A percentile compares a stretch with the other conserved stretches of the same genome.
phyloP scores from a whole-genome alignment of 2,797 vertebrate species.

The Nyctalus aviator region DNA sequence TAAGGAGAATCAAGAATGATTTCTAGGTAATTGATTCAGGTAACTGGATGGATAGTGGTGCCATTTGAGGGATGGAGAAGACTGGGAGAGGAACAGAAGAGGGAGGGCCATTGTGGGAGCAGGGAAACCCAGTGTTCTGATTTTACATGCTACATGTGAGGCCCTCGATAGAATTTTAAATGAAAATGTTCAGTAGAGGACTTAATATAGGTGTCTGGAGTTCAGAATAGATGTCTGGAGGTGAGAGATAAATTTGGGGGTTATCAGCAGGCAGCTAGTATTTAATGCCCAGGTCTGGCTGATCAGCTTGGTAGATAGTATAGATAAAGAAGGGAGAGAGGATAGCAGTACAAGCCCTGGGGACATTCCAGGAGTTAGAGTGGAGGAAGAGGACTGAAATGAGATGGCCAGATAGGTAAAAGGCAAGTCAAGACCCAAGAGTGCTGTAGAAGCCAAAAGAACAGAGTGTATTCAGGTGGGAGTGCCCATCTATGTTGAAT shows the following conservation, averaged over 20 bases:
- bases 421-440: neutral
- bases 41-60: neutral
- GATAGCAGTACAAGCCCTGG: neutral
- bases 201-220: neutral
- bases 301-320: neutral
- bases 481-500: neutral
- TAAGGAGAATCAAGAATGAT: neutral
- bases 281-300: neutral
- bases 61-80: neutral
- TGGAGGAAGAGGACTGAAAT: neutral
- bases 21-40: neutral
- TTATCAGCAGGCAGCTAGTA: neutral
- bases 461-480: neutral
- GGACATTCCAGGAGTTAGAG: neutral
- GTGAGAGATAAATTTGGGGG: neutral
- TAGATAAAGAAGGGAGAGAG: neutral
- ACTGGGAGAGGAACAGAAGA: neutral
- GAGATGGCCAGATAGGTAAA: neutral
- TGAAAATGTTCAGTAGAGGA: neutral
- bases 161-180: constrained; percentile 21
- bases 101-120: neutral
- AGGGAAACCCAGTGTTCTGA: neutral
- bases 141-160: neutral
- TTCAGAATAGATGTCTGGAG: neutral
- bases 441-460: neutral